Percentiles rank a stretch among this genome's conserved stretches.
phyloP scores from a whole-genome alignment of 2,113 vertebrate genomes.

The Tetrax tetrax region DNA sequence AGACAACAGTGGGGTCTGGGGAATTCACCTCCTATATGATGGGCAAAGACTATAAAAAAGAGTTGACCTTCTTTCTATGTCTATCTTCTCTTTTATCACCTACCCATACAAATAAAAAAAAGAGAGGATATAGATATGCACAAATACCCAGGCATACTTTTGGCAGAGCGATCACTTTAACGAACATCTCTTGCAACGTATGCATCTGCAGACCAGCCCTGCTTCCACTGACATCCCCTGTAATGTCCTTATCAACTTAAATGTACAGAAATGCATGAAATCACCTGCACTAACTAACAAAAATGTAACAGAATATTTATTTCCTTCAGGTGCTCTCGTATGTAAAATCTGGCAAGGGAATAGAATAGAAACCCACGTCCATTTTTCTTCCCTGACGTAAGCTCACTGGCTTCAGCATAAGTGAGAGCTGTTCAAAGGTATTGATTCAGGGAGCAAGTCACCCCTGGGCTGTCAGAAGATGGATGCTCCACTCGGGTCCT shows the following conservation, averaged over 20 bases:
- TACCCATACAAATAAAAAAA: background rate
- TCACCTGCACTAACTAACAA: background rate
- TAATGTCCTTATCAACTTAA: background rate
- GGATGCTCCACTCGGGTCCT: accelerated
- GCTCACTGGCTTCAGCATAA: background rate
- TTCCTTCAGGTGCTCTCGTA: background rate
- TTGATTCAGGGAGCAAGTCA: background rate
- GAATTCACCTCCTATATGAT: background rate
- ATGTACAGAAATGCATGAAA: background rate
- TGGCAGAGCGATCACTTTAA: background rate
- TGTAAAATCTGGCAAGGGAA: background rate
- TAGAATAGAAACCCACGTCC: background rate
- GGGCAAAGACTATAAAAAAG: background rate
- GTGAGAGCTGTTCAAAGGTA: background rate
- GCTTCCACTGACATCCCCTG: background rate
- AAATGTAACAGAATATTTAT: background rate
- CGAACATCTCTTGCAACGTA: background rate
- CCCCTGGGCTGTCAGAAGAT: background rate
- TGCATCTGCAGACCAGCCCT: background rate
- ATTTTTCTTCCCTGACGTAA: background rate
- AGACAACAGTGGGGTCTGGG: background rate
- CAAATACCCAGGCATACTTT: background rate
- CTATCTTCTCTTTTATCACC: background rate
- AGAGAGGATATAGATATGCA: background rate
- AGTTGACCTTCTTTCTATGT: background rate